Percentiles rank a stretch among this genome's conserved stretches.
Evolutionary conservation across 2,888 invertebrate genomes (phyloP).

Genomic region (Tolmerus cingulatus): DNA sequence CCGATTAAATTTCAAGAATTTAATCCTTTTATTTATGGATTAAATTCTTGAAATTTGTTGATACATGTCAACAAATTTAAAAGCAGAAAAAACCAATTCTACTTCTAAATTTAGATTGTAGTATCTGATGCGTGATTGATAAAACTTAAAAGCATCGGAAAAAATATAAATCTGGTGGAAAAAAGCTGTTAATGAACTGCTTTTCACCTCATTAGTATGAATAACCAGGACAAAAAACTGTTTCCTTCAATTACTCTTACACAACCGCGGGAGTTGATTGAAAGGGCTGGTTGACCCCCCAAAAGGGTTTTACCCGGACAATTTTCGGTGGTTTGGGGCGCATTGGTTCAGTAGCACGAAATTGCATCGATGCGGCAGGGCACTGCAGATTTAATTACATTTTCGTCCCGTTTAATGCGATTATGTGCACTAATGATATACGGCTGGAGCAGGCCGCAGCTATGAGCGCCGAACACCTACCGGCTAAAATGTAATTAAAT

Average conservation of each 20-base stretch:
- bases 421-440: conserved; percentile 41
- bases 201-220: neutral
- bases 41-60: too few relatives aligned
- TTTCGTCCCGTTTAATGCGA: conserved; percentile 47
- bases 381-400: conserved; percentile 48
- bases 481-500: conserved; percentile 46
- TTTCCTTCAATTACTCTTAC: neutral
- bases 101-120: too few relatives aligned
- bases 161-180: neutral
- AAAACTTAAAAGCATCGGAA: too few relatives aligned
- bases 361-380: conserved; percentile 39
- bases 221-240: neutral
- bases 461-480: conserved; percentile 43
- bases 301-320: neutral
- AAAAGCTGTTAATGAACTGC: neutral
- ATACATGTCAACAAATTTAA: too few relatives aligned
- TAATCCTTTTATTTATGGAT: too few relatives aligned
- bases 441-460: conserved; percentile 20
- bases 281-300: neutral
- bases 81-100: too few relatives aligned
- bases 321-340: neutral
- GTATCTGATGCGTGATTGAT: neutral
- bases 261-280: neutral
- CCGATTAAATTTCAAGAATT: too few relatives aligned
- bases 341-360: neutral